These are phyloP conservation scores for Diacarnus erythraeanus DNA, from an alignment of 37 sponge, comb jelly and placozoan species.

Conservation along the genomic window DNA sequence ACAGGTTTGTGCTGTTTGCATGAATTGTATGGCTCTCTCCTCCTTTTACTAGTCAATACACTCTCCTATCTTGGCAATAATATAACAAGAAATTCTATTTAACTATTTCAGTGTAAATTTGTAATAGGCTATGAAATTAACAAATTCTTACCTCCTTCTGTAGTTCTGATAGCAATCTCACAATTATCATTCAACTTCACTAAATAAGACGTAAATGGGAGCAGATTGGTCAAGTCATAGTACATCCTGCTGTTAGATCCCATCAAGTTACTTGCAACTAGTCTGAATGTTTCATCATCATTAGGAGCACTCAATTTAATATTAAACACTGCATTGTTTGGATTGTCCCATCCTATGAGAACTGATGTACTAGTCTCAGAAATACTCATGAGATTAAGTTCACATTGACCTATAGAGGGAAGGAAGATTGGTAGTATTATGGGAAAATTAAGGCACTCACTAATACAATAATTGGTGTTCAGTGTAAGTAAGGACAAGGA, in stretches of 20 bases:
- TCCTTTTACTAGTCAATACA: no score
- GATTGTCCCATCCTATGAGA: neutral
- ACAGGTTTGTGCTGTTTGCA: no score
- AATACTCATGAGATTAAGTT: neutral
- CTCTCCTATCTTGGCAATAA: no score
- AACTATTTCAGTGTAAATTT: no score
- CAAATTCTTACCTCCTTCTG: neutral
- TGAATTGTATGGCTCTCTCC: no score
- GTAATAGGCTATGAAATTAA: neutral
- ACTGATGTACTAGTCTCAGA: neutral
- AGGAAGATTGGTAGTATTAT: no score
- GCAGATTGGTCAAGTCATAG: neutral
- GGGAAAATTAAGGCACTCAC: neutral
- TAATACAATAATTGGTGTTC: no score
- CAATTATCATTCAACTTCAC: neutral
- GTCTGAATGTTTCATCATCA: neutral
- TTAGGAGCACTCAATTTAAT: neutral
- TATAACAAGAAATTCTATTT: no score
- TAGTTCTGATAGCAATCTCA: neutral
- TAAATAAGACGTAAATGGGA: neutral
- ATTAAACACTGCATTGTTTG: neutral
- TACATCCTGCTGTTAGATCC: neutral
- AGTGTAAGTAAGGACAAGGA: no score
- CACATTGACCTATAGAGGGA: neutral
- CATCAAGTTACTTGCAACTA: neutral